Conservation (phyloP, 2,113 vertebrate genomes). For the Microtus richardsoni region DNA sequence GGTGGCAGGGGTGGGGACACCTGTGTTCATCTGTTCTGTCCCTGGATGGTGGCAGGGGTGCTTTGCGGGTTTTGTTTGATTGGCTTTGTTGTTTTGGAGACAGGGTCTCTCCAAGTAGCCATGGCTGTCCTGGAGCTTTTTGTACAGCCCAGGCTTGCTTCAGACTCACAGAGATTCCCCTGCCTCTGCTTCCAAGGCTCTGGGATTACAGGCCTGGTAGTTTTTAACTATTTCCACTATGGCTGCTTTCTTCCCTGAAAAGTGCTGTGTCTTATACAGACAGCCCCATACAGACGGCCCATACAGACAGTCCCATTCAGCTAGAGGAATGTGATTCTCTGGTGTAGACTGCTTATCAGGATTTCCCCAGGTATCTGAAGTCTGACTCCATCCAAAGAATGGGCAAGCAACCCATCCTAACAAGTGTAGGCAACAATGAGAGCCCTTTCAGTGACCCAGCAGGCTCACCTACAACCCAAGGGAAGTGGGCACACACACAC, state of each 20-base stretch:
- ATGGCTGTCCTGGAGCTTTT: not conserved
- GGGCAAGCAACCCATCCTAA: not conserved
- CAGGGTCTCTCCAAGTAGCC: not conserved
- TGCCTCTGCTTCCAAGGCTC: not conserved
- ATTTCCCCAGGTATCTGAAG: slow-evolving; percentile 3
- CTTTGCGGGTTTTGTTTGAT: not conserved
- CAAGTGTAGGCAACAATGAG: not conserved
- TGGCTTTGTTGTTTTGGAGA: not conserved
- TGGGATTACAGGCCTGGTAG: not conserved
- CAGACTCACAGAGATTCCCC: not conserved
- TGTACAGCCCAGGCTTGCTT: not conserved
- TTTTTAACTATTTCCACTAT: slow-evolving; percentile 18
- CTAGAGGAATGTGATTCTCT: not conserved
- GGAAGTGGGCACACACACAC: not conserved
- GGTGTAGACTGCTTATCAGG: not conserved
- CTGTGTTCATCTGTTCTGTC: not conserved
- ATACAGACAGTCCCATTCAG: not conserved
- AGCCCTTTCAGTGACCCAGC: not conserved
- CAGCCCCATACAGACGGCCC: no score
- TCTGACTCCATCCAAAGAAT: not conserved
- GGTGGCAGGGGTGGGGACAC: no score
- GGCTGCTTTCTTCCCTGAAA: not conserved
- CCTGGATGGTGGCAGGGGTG: no score
- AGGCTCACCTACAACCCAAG: slow-evolving; percentile 36
- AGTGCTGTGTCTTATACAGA: not conserved